Evolutionary conservation across 2,888 invertebrate genomes (phyloP).

Genomic region (Entomobrya multifasciata): DNA sequence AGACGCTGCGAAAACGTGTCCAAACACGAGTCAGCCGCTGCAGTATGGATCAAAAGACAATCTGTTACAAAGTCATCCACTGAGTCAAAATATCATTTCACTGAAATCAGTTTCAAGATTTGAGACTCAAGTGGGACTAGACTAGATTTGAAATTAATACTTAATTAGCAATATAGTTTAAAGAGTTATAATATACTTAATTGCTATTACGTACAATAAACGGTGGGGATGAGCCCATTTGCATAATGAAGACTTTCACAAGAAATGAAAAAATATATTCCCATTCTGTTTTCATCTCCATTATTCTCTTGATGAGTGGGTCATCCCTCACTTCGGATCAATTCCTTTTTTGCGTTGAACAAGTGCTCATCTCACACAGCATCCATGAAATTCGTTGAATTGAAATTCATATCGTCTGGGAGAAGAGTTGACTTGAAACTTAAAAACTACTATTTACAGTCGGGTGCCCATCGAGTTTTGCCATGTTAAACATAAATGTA

Average conservation of each 20-base stretch:
- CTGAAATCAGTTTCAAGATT: too few relatives aligned
- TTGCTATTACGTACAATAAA: constrained; percentile 64
- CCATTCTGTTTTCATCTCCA: not conserved
- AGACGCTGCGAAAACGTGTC: constrained; percentile 27
- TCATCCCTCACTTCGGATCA: constrained; percentile 50
- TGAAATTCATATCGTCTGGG: not conserved
- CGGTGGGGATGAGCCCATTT: constrained; percentile 68
- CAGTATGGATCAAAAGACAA: too few relatives aligned
- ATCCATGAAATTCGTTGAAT: not conserved
- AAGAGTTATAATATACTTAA: constrained; percentile 21
- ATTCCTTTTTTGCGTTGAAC: too few relatives aligned
- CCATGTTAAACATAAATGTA: not conserved
- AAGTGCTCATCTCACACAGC: constrained; percentile 33
- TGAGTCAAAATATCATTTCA: too few relatives aligned
- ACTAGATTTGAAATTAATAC: constrained; percentile 28
- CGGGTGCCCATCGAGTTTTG: constrained; percentile 32
- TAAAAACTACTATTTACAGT: constrained; percentile 37
- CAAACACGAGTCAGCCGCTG: not conserved
- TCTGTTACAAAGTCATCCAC: too few relatives aligned
- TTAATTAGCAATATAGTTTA: constrained; percentile 1
- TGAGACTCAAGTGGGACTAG: constrained; percentile 17
- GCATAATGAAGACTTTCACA: not conserved
- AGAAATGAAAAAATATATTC: too few relatives aligned
- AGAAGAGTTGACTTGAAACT: constrained; percentile 46
- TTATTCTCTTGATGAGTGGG: constrained; percentile 52